Conservation (phyloP, 2,888 invertebrate species). For the Macaria notata region DNA sequence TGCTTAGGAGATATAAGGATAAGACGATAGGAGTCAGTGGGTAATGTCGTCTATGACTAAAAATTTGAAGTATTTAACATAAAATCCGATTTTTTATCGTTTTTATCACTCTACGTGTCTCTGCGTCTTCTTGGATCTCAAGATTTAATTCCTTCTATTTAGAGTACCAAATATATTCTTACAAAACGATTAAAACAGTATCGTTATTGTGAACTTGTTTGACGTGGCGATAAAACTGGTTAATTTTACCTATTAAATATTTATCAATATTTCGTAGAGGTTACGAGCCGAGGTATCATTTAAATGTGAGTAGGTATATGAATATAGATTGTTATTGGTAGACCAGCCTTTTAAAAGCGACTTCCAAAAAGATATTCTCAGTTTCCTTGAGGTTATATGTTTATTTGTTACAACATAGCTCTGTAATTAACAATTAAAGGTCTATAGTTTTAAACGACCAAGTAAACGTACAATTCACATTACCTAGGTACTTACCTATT, state of each 20-base stretch:
- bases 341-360: constrained; percentile 16
- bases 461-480: too few species aligned
- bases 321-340: constrained; percentile 17
- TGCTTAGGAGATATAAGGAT: too few species aligned
- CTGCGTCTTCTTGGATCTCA: too few species aligned
- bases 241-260: constrained; percentile 9
- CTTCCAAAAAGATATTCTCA: too few species aligned
- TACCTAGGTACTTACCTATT: too few species aligned
- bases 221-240: constrained; percentile 27
- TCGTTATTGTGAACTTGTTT: constrained; percentile 12
- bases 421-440: too few species aligned
- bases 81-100: not conserved
- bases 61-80: not conserved
- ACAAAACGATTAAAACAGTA: not conserved
- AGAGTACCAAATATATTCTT: not conserved
- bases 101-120: not conserved
- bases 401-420: too few species aligned
- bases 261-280: constrained; percentile 27
- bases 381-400: too few species aligned
- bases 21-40: too few species aligned
- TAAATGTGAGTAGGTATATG: constrained; percentile 9
- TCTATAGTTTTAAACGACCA: too few species aligned
- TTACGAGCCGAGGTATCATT: constrained; percentile 22
- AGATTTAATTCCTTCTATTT: not conserved
- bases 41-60: too few species aligned